phyloP scores from a whole-genome alignment of 2,797 vertebrate species.

The Semotilus atromaculatus region DNA sequence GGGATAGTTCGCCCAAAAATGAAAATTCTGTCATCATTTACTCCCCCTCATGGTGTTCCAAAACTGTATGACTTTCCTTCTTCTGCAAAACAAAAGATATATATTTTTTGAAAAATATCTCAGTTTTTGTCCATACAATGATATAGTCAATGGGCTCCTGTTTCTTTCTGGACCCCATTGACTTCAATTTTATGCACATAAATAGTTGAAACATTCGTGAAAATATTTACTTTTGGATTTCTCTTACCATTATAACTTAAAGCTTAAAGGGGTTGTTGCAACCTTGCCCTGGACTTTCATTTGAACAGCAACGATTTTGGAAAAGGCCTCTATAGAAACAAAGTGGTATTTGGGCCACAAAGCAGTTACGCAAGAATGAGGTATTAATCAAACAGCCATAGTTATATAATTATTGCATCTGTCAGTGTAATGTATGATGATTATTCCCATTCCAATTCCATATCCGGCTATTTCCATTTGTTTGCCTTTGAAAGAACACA shows the following conservation, averaged over 20 bases:
- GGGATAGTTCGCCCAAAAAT: background rate
- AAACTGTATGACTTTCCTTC: background rate
- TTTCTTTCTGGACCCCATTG: background rate
- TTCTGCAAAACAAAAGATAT: background rate
- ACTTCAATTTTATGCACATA: background rate
- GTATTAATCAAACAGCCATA: slow-evolving; percentile 38
- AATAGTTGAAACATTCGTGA: background rate
- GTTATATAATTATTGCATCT: slow-evolving; percentile 30
- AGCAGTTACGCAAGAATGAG: slow-evolving; percentile 19
- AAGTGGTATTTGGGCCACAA: slow-evolving; percentile 21
- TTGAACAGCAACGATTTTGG: background rate
- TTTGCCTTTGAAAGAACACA: slow-evolving; percentile 36
- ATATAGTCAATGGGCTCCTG: background rate
- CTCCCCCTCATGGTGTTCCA: background rate
- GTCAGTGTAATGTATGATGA: slow-evolving; percentile 36
- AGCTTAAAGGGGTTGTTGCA: background rate
- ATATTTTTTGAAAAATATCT: background rate
- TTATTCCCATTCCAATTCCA: slow-evolving; percentile 45
- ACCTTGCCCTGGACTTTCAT: background rate
- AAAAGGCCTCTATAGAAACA: slow-evolving; percentile 16
- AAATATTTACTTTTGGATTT: background rate
- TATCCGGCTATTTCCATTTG: slow-evolving; percentile 29
- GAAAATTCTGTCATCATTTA: background rate
- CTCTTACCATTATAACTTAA: background rate
- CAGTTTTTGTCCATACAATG: background rate